Percentiles rank a stretch among this genome's conserved stretches.
phyloP scores from a whole-genome alignment of 2,113 vertebrate species.

The Hyla sarda region DNA sequence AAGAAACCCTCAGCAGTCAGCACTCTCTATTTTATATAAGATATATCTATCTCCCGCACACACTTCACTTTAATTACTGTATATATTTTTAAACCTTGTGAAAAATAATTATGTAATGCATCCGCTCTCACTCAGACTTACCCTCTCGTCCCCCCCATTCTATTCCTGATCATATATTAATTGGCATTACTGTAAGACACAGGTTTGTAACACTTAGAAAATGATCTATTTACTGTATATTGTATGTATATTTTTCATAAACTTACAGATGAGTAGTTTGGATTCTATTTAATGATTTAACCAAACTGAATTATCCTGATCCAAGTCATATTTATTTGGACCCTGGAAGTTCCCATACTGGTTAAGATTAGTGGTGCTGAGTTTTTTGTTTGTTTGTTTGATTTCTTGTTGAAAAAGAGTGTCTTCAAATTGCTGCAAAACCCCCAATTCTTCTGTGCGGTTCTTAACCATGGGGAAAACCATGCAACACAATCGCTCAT shows the following conservation, averaged over 20 bases:
- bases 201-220: background rate
- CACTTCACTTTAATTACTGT: constrained; percentile 14
- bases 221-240: background rate
- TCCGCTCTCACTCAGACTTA: constrained; percentile 9
- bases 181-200: background rate
- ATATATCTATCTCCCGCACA: constrained; percentile 33
- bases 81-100: constrained; percentile 43
- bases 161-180: background rate
- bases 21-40: constrained; percentile 39
- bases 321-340: background rate
- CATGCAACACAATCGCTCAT: no score
- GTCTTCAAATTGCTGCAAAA: no score
- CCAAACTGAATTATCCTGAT: background rate
- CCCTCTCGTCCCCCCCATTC: background rate
- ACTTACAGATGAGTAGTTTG: background rate
- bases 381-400: no score
- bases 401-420: no score
- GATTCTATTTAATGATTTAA: background rate
- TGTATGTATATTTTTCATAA: no score
- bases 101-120: constrained; percentile 41
- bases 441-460: no score
- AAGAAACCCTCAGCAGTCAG: constrained; percentile 50
- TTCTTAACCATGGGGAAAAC: no score
- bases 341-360: no score
- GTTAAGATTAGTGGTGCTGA: no score